Evolutionary conservation across 2,113 vertebrate species (phyloP).

Genomic region (Lathamus discolor): DNA sequence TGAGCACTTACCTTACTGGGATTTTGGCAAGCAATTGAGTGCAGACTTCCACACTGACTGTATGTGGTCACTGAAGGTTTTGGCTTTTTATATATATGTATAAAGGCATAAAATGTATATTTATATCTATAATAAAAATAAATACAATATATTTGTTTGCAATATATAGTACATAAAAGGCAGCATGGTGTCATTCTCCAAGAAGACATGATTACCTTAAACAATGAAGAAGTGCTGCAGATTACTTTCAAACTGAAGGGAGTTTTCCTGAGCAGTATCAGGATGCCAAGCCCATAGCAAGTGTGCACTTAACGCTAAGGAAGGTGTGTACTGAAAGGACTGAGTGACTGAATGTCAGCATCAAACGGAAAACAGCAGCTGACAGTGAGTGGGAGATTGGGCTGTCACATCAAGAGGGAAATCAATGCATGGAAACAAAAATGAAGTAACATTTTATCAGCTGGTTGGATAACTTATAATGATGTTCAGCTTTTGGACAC

Average conservation of each 20-base stretch:
- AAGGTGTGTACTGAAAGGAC: neutral
- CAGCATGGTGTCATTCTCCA: neutral
- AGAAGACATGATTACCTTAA: neutral
- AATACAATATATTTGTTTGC: neutral
- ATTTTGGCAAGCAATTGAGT: neutral
- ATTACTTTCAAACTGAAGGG: neutral
- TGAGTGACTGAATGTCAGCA: conserved; percentile 1
- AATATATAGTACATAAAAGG: neutral
- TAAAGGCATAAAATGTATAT: neutral
- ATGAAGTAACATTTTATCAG: conserved; percentile 27
- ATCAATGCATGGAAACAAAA: conserved; percentile 19
- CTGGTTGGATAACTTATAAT: conserved; percentile 27
- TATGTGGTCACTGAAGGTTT: neutral
- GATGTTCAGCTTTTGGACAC: conserved; percentile 51
- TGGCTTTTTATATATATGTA: neutral
- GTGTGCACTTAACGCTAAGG: neutral
- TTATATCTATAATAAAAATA: neutral
- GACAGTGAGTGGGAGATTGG: conserved; percentile 26
- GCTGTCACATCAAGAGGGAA: conserved; percentile 45
- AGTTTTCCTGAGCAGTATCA: neutral
- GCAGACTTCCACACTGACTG: neutral
- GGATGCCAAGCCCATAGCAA: neutral
- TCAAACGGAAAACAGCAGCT: neutral
- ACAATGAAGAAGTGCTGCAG: neutral
- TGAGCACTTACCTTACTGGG: neutral